Evolutionary conservation across 1,140 invertebrate species (phyloP).

Genomic region (Galleria mellonella): DNA sequence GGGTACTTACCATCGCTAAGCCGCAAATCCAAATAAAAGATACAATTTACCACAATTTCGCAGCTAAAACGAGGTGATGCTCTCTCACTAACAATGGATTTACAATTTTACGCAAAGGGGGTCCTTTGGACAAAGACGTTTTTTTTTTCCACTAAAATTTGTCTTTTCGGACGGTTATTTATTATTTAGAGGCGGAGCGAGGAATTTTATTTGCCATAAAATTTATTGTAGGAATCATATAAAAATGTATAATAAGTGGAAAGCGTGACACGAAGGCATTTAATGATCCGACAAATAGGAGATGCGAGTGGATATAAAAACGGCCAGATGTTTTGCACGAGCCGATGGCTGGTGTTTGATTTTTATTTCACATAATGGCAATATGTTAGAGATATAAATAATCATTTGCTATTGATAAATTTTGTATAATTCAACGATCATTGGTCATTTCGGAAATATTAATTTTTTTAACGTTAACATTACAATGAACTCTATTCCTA

Average conservation of each 20-base stretch:
- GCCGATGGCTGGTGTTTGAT: slow-evolving; percentile 2
- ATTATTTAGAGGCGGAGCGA: slow-evolving; percentile 37
- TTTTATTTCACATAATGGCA: background rate
- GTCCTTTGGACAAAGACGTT: slow-evolving; percentile 11
- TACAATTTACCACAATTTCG: slow-evolving; percentile 22
- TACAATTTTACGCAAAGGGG: slow-evolving; percentile 34
- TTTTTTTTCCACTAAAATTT: slow-evolving; percentile 27
- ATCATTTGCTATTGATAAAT: slow-evolving; percentile 2
- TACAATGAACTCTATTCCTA: no score
- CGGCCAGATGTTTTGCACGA: slow-evolving; percentile 37
- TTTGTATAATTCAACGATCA: background rate
- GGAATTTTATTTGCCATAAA: slow-evolving; percentile 61
- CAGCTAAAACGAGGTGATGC: slow-evolving; percentile 16
- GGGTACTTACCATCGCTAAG: slow-evolving; percentile 9
- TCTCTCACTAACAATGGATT: slow-evolving; percentile 14
- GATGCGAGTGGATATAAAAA: slow-evolving; percentile 11
- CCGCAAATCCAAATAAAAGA: slow-evolving; percentile 23
- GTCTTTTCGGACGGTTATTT: slow-evolving; percentile 35
- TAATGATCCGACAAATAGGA: slow-evolving; percentile 49
- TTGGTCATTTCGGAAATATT: slow-evolving; percentile 4
- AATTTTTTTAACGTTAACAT: no score
- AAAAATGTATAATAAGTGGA: slow-evolving; percentile 57
- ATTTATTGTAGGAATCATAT: slow-evolving; percentile 48
- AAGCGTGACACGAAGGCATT: slow-evolving; percentile 44
- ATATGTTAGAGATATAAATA: background rate